A percentile compares a stretch with the other conserved stretches of the same genome.
Evolutionary conservation across 2,797 vertebrate species (phyloP).

Genomic region (Poeciliopsis turneri): DNA sequence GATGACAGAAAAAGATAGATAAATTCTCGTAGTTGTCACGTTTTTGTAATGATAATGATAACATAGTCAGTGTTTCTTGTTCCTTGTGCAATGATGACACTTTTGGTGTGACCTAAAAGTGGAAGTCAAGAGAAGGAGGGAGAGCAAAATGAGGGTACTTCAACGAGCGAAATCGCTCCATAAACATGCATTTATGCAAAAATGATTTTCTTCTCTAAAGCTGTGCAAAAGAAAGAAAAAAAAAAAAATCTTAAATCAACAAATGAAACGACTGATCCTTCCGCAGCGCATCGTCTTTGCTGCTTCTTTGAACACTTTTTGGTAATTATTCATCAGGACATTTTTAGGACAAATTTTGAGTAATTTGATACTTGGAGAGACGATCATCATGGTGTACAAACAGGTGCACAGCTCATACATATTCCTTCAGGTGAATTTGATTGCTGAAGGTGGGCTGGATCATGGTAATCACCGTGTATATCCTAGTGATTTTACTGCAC

Average conservation of each 20-base stretch:
- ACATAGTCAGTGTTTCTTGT: slow-evolving; percentile 87
- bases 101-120: slow-evolving; percentile 83
- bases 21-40: slow-evolving; percentile 83
- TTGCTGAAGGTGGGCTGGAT: slow-evolving; percentile 68
- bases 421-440: slow-evolving; percentile 75
- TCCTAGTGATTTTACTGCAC: slow-evolving; percentile 89
- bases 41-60: slow-evolving; percentile 76
- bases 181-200: slow-evolving; percentile 42
- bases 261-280: slow-evolving; percentile 82
- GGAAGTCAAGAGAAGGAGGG: slow-evolving; percentile 64
- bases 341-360: slow-evolving; percentile 68
- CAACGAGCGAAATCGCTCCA: slow-evolving; percentile 36
- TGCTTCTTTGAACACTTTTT: slow-evolving; percentile 84
- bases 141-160: slow-evolving; percentile 40
- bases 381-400: slow-evolving; percentile 87
- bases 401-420: slow-evolving; percentile 79
- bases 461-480: slow-evolving; percentile 80
- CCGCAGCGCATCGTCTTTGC: slow-evolving; percentile 85
- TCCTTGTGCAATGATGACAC: slow-evolving; percentile 88
- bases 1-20: slow-evolving; percentile 66
- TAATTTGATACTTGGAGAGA: slow-evolving; percentile 69
- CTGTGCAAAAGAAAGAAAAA: slow-evolving; percentile 75
- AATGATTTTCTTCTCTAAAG: slow-evolving; percentile 65
- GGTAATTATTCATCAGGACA: slow-evolving; percentile 93
- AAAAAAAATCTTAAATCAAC: slow-evolving; percentile 31